A percentile compares a stretch with the other conserved stretches of the same genome.
Conservation (phyloP, 2,797 vertebrate genomes). For the Bovichtus diacanthus region DNA sequence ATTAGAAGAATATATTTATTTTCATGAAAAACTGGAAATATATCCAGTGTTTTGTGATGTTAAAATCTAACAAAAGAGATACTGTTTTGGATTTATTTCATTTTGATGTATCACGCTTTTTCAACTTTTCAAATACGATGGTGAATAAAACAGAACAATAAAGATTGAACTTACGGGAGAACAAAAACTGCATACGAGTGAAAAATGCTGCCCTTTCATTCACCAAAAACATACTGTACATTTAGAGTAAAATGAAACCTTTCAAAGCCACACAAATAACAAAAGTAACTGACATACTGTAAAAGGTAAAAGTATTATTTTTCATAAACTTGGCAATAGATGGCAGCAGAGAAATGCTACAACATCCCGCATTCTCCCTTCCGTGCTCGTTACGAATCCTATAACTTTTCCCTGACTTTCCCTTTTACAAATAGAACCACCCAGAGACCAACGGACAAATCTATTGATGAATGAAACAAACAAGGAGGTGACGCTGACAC, state of each 20-base stretch:
- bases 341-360: conserved; percentile 33
- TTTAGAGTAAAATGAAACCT: neutral
- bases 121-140: neutral
- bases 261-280: neutral
- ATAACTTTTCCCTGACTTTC: conserved; percentile 32
- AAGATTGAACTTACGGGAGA: neutral
- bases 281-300: neutral
- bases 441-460: conserved; percentile 54
- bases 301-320: neutral
- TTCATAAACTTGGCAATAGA: conserved; percentile 10
- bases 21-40: neutral
- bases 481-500: conserved; percentile 61
- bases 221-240: neutral
- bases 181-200: neutral
- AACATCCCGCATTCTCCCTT: neutral
- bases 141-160: neutral
- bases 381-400: conserved; percentile 2
- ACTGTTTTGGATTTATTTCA: neutral
- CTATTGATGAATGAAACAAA: conserved; percentile 73
- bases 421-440: conserved; percentile 44
- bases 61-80: neutral
- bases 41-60: neutral
- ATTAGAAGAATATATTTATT: neutral
- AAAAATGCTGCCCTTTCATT: neutral
- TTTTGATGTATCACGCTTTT: neutral